These are phyloP conservation scores for Fregata magnificens DNA, from an alignment of 2,113 vertebrate genomes.

Conservation along the genomic window DNA sequence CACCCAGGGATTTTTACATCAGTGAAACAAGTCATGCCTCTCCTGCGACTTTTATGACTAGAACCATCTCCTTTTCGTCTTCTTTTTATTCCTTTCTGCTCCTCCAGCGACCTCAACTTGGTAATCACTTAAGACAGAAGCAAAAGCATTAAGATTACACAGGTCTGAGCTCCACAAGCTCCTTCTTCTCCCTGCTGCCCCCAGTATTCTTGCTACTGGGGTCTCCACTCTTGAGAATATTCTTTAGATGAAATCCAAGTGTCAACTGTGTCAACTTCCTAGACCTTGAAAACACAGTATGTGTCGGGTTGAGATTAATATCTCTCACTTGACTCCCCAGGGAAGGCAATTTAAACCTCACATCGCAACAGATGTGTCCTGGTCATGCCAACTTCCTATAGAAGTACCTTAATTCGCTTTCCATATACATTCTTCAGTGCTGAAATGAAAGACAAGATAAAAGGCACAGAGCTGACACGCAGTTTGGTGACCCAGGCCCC, in stretches of 20 bases:
- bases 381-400: neutral
- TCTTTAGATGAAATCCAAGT: neutral
- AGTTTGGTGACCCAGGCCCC: neutral
- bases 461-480: neutral
- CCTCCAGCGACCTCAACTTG: neutral
- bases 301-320: neutral
- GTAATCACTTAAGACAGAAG: neutral
- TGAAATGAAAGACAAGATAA: neutral
- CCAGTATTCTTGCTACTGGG: accelerated
- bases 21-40: neutral
- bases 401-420: neutral
- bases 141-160: neutral
- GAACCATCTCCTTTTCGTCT: neutral
- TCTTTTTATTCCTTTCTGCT: neutral
- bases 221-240: neutral
- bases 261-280: neutral
- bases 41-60: neutral
- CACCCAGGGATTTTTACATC: neutral
- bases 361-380: neutral
- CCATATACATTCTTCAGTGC: neutral
- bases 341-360: neutral
- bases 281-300: neutral
- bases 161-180: neutral
- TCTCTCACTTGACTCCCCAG: neutral
- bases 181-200: neutral